Percentiles rank a stretch among this genome's conserved stretches.
Conservation (phyloP, 2,888 invertebrate genomes). For the Eupithecia subumbrata region DNA sequence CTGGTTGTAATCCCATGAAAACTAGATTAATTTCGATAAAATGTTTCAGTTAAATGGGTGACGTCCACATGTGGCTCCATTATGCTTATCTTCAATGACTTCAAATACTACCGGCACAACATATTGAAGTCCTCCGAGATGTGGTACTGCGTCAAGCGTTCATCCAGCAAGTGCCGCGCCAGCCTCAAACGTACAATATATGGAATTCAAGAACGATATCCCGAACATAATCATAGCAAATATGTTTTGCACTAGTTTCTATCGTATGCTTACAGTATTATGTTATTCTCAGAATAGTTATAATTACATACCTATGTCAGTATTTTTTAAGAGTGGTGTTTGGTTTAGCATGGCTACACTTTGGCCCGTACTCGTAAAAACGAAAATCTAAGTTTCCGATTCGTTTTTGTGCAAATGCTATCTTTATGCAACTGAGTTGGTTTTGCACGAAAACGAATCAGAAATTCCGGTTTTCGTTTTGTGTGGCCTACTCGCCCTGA, state of each 20-base stretch:
- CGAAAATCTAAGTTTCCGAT: too few species aligned
- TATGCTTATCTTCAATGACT: background rate
- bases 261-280: background rate
- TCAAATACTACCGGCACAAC: conserved; percentile 3
- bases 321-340: too few species aligned
- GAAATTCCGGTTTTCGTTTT: too few species aligned
- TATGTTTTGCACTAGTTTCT: background rate
- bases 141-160: conserved; percentile 11
- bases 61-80: background rate
- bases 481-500: too few species aligned
- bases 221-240: background rate
- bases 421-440: too few species aligned
- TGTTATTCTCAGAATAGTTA: too few species aligned
- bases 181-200: conserved; percentile 15
- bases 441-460: too few species aligned
- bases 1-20: background rate
- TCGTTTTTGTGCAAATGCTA: too few species aligned
- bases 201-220: background rate
- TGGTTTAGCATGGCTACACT: background rate
- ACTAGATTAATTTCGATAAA: background rate
- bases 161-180: background rate
- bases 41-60: conserved; percentile 6
- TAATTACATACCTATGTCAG: too few species aligned
- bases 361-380: too few species aligned
- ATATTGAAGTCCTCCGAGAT: background rate